Percentiles rank a stretch among this genome's conserved stretches.
Evolutionary conservation across 2,113 vertebrate species (phyloP).

Genomic region (Pteronura brasiliensis): DNA sequence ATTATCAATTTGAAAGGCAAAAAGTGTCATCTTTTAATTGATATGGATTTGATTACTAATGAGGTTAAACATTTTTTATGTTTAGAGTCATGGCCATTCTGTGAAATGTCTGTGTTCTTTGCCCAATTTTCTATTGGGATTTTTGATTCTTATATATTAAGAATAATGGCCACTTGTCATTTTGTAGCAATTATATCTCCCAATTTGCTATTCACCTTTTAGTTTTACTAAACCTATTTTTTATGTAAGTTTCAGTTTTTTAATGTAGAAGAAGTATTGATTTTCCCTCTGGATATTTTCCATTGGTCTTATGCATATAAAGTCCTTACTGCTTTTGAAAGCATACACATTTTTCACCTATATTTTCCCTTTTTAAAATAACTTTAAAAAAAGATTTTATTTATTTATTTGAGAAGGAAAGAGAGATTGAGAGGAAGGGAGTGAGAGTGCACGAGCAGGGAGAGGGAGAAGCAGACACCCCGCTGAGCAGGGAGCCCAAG

Average conservation of each 20-base stretch:
- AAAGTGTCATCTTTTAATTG: not conserved
- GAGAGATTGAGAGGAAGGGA: too few relatives aligned
- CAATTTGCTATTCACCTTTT: not conserved
- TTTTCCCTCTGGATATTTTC: not conserved
- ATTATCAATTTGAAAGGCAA: not conserved
- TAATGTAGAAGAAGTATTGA: not conserved
- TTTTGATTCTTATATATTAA: not conserved
- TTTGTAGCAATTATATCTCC: not conserved
- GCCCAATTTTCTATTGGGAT: not conserved
- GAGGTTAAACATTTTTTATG: not conserved
- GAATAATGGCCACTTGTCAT: not conserved
- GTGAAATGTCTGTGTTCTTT: not conserved
- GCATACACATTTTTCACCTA: not conserved
- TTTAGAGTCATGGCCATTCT: not conserved
- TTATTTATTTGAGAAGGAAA: too few relatives aligned
- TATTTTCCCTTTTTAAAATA: not conserved
- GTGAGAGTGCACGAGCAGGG: too few relatives aligned
- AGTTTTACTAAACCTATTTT: not conserved
- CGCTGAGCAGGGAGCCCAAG: too few relatives aligned
- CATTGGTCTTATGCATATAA: conserved; percentile 30
- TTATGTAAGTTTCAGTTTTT: not conserved
- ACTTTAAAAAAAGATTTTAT: too few relatives aligned
- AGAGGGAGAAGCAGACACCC: too few relatives aligned
- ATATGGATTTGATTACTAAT: not conserved
- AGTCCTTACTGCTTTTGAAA: not conserved